Evolutionary conservation across 2,797 vertebrate genomes (phyloP).

Genomic region (Sebastolobus altivelis): DNA sequence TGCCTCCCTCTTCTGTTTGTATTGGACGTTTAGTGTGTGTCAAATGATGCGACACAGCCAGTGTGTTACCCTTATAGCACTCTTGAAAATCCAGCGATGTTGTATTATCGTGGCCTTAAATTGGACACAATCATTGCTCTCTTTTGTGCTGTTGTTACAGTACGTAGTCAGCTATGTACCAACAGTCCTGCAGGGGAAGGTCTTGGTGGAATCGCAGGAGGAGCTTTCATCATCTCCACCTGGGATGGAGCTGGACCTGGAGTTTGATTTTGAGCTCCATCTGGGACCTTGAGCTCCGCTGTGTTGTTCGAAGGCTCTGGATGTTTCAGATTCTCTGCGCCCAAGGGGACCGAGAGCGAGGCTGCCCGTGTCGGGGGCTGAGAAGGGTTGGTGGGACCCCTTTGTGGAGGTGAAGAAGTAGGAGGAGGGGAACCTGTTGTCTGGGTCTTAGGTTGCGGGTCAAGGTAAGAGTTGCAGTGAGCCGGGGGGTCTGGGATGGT

Average conservation of each 20-base stretch:
- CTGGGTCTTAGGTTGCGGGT: conserved; percentile 53
- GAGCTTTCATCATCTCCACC: conserved; percentile 54
- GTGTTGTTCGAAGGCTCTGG: conserved; percentile 76
- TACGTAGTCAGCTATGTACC: conserved; percentile 76
- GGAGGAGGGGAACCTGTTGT: conserved; percentile 49
- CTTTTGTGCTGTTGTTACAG: conserved; percentile 19
- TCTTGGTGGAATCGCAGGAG: conserved; percentile 81
- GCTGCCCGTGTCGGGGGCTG: conserved; percentile 84
- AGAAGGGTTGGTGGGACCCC: conserved; percentile 50
- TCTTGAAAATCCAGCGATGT: conserved; percentile 26
- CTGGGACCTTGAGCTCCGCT: conserved; percentile 42
- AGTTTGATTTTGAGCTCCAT: conserved; percentile 20
- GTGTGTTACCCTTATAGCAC: conserved; percentile 41
- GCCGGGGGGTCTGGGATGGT: conserved; percentile 79
- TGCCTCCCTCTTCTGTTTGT: neutral
- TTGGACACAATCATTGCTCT: conserved; percentile 6
- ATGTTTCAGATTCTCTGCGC: conserved; percentile 78
- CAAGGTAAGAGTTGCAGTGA: conserved; percentile 59
- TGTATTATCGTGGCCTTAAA: conserved; percentile 9
- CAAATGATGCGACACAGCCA: neutral
- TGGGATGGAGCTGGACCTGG: conserved; percentile 36
- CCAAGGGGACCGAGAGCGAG: conserved; percentile 88
- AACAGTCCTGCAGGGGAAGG: conserved; percentile 77
- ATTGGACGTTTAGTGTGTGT: neutral
- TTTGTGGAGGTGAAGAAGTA: conserved; percentile 54